Evolutionary conservation across 2,888 invertebrate genomes (phyloP).

Genomic region (Mythimna ferrago): DNA sequence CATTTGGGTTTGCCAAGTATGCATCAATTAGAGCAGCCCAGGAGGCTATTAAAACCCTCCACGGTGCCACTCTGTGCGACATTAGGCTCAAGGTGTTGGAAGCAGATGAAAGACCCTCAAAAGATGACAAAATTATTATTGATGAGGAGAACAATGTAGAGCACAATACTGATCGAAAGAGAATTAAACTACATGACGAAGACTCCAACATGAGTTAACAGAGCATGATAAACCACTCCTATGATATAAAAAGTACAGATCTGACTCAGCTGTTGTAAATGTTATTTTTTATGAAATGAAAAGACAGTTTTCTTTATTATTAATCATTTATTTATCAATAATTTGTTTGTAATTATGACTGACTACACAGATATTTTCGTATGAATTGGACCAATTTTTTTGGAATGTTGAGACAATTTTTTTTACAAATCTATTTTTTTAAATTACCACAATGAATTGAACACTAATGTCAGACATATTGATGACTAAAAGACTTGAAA

Average conservation of each 20-base stretch:
- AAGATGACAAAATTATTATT: conserved; percentile 67
- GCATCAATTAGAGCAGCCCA: conserved; percentile 94
- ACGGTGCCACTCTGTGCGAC: conserved; percentile 96
- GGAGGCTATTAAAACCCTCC: conserved; percentile 93
- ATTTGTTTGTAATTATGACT: conserved; percentile 41
- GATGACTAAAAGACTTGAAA: conserved; percentile 12
- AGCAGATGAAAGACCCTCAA: conserved; percentile 93
- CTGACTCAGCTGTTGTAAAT: conserved; percentile 59
- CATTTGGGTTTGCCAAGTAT: conserved; percentile 98
- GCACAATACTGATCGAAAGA: conserved; percentile 75
- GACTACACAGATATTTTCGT: conserved; percentile 37
- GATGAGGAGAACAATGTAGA: conserved; percentile 70
- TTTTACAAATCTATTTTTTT: conserved; percentile 22
- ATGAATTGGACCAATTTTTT: conserved; percentile 15
- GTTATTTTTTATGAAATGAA: conserved; percentile 27
- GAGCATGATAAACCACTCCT: conserved; percentile 19
- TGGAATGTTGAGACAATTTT: conserved; percentile 25
- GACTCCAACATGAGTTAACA: conserved; percentile 48
- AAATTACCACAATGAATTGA: conserved; percentile 20
- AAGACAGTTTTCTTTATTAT: conserved; percentile 50
- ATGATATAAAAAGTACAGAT: conserved; percentile 59
- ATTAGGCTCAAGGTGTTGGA: conserved; percentile 96
- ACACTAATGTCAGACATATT: conserved; percentile 12
- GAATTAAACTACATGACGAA: conserved; percentile 73
- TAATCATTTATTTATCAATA: conserved; percentile 36